Percentiles rank a stretch among this genome's conserved stretches.
These are phyloP conservation scores for Machaerirhynchus nigripectus DNA, from an alignment of 2,113 vertebrate species.

Conservation along the genomic window DNA sequence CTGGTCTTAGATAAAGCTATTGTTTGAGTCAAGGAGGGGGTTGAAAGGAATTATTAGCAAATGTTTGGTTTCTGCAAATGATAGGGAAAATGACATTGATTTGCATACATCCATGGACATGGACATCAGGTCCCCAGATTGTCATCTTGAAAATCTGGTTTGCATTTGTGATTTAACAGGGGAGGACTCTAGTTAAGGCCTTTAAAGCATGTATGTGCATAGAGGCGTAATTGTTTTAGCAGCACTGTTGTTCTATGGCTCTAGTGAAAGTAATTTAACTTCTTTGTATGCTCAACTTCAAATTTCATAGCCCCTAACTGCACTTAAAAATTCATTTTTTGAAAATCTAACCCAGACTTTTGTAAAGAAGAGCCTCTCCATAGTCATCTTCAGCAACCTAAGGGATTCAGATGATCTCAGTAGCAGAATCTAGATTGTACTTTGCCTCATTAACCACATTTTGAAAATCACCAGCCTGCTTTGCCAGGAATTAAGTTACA, in stretches of 20 bases:
- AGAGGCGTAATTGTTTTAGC: neutral
- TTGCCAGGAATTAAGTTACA: conserved; percentile 67
- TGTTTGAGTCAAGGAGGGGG: neutral
- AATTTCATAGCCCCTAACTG: conserved; percentile 40
- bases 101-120: neutral
- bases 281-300: conserved; percentile 13
- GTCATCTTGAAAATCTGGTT: neutral
- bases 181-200: neutral
- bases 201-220: neutral
- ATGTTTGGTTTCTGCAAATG: conserved; percentile 1
- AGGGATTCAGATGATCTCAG: conserved; percentile 53
- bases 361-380: conserved; percentile 38
- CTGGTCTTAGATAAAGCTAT: neutral
- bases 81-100: neutral
- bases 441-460: conserved; percentile 70
- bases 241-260: neutral
- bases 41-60: neutral
- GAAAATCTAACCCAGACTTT: conserved; percentile 13
- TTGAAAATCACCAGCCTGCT: conserved; percentile 61
- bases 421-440: conserved; percentile 55
- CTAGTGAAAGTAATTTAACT: conserved; percentile 43
- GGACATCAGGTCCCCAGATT: neutral
- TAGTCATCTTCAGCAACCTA: conserved; percentile 21
- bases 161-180: conserved; percentile 14
- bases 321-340: conserved; percentile 55